Base-by-base conservation (phyloP, 2,888 invertebrate genomes). In the Petrolisthes manimaculis region DNA sequence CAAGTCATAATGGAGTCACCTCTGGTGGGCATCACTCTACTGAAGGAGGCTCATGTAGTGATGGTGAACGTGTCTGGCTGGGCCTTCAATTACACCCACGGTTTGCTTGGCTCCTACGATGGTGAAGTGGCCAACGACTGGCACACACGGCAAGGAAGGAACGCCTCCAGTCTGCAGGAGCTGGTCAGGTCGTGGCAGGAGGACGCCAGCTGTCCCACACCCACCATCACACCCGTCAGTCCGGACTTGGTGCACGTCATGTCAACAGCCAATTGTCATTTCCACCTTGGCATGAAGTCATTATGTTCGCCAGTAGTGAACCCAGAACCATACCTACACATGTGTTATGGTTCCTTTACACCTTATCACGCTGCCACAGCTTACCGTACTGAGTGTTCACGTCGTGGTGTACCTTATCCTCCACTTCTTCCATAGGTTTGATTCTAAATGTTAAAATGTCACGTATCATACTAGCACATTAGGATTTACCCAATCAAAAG, bases 151-250 rank as follows among this genome's bases (percentile, higher is more conserved):
- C 51, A 61, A 3, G 86, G 86, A 5, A 81, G 37, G 21, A 74
- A 74, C 6, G 74, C 86, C 3, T 8, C 80, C 8, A 81, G 37
- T 51, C 55, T 56, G 6, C 71, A 81, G 55, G 81, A 86, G 24
- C 61, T 86, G 14, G 86, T 81, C 8, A 53, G 51, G 21, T 81
- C 86, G 9, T 86, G 86, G 86, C 86, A 81, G 81, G 81, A 81
- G 81, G 56, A 81, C 71, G 37, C 37, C 9, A 54, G 21, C 14
- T 86, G 86, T 75, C 74, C 21, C 8, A 86, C 81, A 8, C 86
- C 86, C 18, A 51, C 8, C 14, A 21, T 86, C 61, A 21, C 37
- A 37, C 74, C 56, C 24, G 37, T 81, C n/a, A 24, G 18, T 14
- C 56, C 54, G 5, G 21, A 6, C 37, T n/a, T 12, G 4, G 14